Base-by-base conservation (phyloP, 2,113 vertebrate species). In the Otus sunia region DNA sequence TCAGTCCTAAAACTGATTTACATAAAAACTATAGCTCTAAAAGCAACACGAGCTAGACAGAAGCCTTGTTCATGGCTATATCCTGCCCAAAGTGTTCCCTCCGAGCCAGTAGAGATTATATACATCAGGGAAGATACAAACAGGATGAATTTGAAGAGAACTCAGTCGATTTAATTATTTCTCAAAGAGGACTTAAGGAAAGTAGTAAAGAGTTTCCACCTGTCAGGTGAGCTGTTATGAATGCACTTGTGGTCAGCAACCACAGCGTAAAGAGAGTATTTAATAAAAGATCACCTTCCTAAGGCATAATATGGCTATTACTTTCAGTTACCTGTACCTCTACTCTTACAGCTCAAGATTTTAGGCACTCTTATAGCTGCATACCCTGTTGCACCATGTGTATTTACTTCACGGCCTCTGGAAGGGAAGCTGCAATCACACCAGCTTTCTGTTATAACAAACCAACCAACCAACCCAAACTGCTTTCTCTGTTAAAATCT, bases 1-100 rank as follows among this genome's bases (percentile, higher is more conserved):
- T 74, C 68, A 81, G 80, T 52, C 93, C 92, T 91, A 37, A 84
- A 92, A 69, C 64, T 23, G 68, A 52, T 88, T 86, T 62, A 71
- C 80, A 84, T 64, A 83, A 95, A 92, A 92, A 15, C 21, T 60
- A 32, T 49, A 67, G 22, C 39, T 72, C 72, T 67, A 49, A 89
- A 83, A 75, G 39, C 64, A 89, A 72, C 45, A 27, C 15, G 60
- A 75, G 18, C 32, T 59, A 86, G 75, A 47, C 9, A 43, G 43
- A 80, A 86, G 34, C 18, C 27, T 75, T 36, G 16, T 56, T 86
- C 15, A 10, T 0, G 2, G 13, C 49, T 66, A 30, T 19, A 53
- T 12, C 43, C 63, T 84, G 19, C 47, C 62, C 68, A 10, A 68
- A 92, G 10, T 30, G 41, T 43, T 55, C 23, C 39, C 25, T 63